Base-by-base conservation (phyloP, 1,140 invertebrate species). In the Vanessa tameamea region DNA sequence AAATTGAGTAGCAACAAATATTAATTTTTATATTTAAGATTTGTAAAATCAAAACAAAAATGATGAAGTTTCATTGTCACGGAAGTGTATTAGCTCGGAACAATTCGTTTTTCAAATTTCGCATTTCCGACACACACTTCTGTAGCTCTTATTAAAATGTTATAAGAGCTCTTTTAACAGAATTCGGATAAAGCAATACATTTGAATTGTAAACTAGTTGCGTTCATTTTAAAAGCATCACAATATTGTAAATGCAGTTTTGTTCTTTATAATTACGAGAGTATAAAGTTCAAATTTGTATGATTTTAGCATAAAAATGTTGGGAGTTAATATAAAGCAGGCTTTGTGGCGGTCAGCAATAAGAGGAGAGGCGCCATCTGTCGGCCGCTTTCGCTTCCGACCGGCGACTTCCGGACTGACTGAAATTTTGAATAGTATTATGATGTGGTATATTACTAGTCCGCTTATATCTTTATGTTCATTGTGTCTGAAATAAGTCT, bases 331-430 rank as follows among this genome's bases (percentile, higher is more conserved):
- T 76, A 79, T 78, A 80, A 86, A 83, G 77, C 78, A 81, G 82
- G 83, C 87, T 86, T 83, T 86, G 83, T 85, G 76, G 84, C 79
- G 87, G 87, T 88, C 87, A 87, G 83, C 83, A 89, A 89, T 87
- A 88, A 88, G 87, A 88, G 86, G 84, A 89, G 83, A 79, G 78
- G 78, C 82, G 84, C 82, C 89, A 89, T 87, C 86, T 89, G 87
- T 77, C 74, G 81, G 82, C 82, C 80, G 57, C 4, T 59, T 82
- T 77, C 71, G 80, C 80, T 80, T 86, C 82, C 82, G 82, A 78
- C 67, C 74, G 77, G 78, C 77, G 80, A 82, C 79, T 85, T 87
- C 81, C 84, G 84, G 57, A 31, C 78, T 68, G 73, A 15, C 73
- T 87, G 79, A 86, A 87, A 87, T 82, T 87, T 86, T 87, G 83